Evolutionary conservation across 2,797 vertebrate genomes (phyloP), one percentile per base, ranked within the genome.

Genomic region (Intellagama lesueurii): DNA sequence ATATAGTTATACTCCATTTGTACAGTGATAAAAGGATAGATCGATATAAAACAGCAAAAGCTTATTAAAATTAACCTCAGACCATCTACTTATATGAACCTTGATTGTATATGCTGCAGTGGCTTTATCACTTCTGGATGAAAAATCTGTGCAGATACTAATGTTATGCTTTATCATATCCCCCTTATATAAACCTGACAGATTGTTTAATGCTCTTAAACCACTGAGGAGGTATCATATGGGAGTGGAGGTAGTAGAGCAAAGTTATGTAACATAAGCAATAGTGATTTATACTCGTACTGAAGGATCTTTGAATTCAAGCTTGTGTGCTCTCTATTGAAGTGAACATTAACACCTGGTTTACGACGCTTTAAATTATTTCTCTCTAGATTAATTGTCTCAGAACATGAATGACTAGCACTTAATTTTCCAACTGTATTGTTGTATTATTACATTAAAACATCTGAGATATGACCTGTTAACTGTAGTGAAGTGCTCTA

Each of bases 21-120:
- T 64, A 0, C 81, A 84, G 83, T 68, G 7, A 86, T 87, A 86
- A 89, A 92, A 87, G 66, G 81, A 35, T 56, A 81, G 82, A 91
- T 95, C 87, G 91, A 92, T 79, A 5, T 92, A 87, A 87, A 90
- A 69, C 85, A 89, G 87, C 87, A 91, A 86, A 86, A 89, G 52
- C 87, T 93, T 81, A 81, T 87, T 91, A 90, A 92, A 92, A 91
- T 93, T 91, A 78, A 78, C 70, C 30, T 87, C 89, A 72, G 81
- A 86, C 92, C 76, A 66, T 93, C 94, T 94, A 94, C 91, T 94
- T 93, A 92, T 56, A 56, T 16, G 94, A 93, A 94, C 86, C 35
- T 87, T 86, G 91, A 90, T 91, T 86, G 8, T 87, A 60, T 88
- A 88, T 92, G 85, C 79, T 92, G 86, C 73, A 87, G 19, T 82